These are phyloP conservation scores for Melipona beecheii DNA, from an alignment of 2,888 invertebrate genomes.

Conservation along the genomic window DNA sequence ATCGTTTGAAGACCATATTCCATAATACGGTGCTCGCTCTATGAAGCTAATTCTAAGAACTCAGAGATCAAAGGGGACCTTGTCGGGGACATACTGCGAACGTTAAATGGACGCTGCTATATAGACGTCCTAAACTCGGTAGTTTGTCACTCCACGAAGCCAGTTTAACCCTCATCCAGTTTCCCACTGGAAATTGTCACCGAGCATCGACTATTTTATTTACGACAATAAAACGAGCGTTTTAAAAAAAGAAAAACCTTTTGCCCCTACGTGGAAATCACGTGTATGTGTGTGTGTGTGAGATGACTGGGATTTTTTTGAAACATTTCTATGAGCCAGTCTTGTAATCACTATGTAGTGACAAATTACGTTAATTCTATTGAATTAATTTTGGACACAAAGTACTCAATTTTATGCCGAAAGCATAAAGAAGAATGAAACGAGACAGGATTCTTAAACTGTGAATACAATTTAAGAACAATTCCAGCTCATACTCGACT, in stretches of 20 bases:
- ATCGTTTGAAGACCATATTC: background rate
- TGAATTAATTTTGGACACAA: background rate
- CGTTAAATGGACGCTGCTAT: background rate
- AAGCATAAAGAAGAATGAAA: background rate
- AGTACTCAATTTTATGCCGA: background rate
- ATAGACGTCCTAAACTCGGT: background rate
- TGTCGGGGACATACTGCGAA: background rate
- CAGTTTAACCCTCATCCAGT: background rate
- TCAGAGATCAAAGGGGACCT: background rate
- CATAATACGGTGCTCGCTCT: background rate
- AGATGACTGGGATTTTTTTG: background rate
- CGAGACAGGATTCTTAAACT: background rate
- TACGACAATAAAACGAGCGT: background rate
- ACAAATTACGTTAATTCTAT: background rate
- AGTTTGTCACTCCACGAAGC: background rate
- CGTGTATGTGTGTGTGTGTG: background rate
- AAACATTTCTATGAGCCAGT: background rate
- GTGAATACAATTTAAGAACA: background rate
- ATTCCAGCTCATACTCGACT: background rate
- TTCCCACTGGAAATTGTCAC: background rate
- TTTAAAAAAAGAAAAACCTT: background rate
- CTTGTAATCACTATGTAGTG: too few species aligned
- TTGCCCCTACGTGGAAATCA: background rate
- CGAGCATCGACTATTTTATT: background rate
- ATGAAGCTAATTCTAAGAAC: background rate